Percentiles rank a stretch among this genome's conserved stretches.
Evolutionary conservation across 2,888 invertebrate species (phyloP).

Genomic region (Megaustenia siamemsis): DNA sequence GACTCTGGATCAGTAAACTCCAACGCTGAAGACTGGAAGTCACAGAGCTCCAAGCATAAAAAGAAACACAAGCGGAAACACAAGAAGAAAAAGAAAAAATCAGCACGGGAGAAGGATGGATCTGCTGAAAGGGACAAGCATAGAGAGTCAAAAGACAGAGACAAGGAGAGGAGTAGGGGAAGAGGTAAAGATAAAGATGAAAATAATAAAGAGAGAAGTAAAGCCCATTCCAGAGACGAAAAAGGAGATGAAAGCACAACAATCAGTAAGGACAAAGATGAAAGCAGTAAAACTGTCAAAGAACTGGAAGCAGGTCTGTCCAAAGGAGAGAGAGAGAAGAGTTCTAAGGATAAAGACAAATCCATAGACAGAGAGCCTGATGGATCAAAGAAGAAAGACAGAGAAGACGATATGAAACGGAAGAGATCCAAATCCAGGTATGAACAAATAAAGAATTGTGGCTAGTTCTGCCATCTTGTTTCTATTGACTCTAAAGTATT

Average conservation of each 20-base stretch:
- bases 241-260: background rate
- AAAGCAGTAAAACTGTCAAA: background rate
- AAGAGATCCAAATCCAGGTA: constrained; percentile 40
- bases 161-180: constrained; percentile 38
- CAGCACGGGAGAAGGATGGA: constrained; percentile 46
- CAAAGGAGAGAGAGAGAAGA: constrained; percentile 6
- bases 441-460: background rate
- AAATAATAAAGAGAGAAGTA: constrained; percentile 30
- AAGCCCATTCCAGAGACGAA: background rate
- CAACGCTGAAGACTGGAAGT: constrained; percentile 17
- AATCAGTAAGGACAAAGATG: constrained; percentile 17
- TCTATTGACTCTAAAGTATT: background rate
- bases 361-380: background rate
- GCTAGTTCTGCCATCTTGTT: background rate
- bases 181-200: constrained; percentile 15
- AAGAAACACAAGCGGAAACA: constrained; percentile 50
- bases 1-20: constrained; percentile 66
- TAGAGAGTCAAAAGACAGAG: constrained; percentile 41
- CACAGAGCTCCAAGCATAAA: constrained; percentile 37
- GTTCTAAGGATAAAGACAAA: constrained; percentile 26
- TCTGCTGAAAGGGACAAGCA: constrained; percentile 48
- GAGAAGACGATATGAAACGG: constrained; percentile 29
- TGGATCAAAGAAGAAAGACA: constrained; percentile 25
- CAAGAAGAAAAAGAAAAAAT: constrained; percentile 50
- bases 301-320: background rate